These are phyloP conservation scores for Uloborus plumipes DNA, from an alignment of 2,888 invertebrate species.

Conservation along the genomic window DNA sequence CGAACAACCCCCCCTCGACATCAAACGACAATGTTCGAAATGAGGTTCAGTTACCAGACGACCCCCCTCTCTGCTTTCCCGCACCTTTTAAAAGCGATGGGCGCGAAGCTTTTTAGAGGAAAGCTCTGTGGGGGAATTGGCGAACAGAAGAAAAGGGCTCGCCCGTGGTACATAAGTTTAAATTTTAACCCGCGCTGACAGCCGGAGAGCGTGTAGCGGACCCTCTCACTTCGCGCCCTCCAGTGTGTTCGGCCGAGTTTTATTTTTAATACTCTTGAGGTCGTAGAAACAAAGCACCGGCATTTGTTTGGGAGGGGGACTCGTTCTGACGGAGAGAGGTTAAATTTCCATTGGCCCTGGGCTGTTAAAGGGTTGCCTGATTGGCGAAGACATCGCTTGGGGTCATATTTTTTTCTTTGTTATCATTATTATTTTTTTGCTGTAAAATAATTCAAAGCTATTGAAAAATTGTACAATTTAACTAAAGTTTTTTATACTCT, in stretches of 20 bases:
- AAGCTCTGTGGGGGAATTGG: constrained; percentile 48
- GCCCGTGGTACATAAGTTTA: constrained; percentile 53
- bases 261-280: constrained; percentile 56
- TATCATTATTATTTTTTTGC: too few species aligned
- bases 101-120: constrained; percentile 41
- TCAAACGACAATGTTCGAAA: too few species aligned
- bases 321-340: constrained; percentile 38
- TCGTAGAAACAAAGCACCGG: constrained; percentile 58
- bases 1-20: too few species aligned
- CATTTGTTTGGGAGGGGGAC: constrained; percentile 58
- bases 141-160: constrained; percentile 23
- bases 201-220: constrained; percentile 18
- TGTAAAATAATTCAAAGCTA: too few species aligned
- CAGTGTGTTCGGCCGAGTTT: constrained; percentile 6
- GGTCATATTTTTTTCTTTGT: too few species aligned
- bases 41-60: background rate
- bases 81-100: constrained; percentile 53
- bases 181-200: constrained; percentile 63
- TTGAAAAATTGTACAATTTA: too few species aligned
- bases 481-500: too few species aligned
- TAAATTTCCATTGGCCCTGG: constrained; percentile 39
- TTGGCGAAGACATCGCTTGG: constrained; percentile 41
- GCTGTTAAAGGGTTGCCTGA: background rate
- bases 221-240: constrained; percentile 34
- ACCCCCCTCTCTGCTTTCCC: constrained; percentile 28